Evolutionary conservation across 2,888 invertebrate species (phyloP).

Genomic region (Crematogaster levior): DNA sequence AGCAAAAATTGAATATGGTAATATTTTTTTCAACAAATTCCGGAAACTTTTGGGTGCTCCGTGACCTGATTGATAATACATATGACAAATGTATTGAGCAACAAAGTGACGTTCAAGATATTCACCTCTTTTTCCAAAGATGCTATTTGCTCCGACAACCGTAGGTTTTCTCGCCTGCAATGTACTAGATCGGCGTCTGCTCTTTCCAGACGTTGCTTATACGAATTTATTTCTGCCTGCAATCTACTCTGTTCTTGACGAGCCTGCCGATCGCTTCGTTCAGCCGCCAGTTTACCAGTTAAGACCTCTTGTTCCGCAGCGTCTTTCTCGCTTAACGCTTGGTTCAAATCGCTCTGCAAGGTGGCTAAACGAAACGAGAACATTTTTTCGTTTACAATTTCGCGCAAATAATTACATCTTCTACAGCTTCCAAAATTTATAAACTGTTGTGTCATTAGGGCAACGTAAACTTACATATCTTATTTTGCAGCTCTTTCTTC

Average conservation of each 20-base stretch:
- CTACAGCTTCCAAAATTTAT: not conserved
- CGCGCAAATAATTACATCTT: not conserved
- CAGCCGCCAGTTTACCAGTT: constrained; percentile 87
- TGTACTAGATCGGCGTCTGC: constrained; percentile 93
- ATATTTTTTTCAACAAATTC: no score
- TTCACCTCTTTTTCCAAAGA: constrained; percentile 93
- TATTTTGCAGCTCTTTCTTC: constrained; percentile 92
- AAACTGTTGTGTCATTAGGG: not conserved
- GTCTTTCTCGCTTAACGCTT: constrained; percentile 92
- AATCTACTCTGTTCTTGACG: constrained; percentile 92
- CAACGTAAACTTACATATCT: constrained; percentile 88
- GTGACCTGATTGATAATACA: no score
- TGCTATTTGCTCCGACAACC: constrained; percentile 92
- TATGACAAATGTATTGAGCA: not conserved
- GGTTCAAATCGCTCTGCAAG: constrained; percentile 92
- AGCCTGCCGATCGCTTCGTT: constrained; percentile 91
- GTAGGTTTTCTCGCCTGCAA: constrained; percentile 92
- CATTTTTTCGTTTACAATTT: not conserved
- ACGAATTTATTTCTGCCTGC: constrained; percentile 90
- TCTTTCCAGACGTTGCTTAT: constrained; percentile 90
- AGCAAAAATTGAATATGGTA: no score
- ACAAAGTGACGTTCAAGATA: not conserved
- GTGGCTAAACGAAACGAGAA: constrained; percentile 86
- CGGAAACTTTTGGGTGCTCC: no score
- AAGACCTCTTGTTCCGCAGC: constrained; percentile 93